Percentiles rank a stretch among this genome's conserved stretches.
Evolutionary conservation across 2,113 vertebrate species (phyloP).

Genomic region (Hippopotamus amphibius): DNA sequence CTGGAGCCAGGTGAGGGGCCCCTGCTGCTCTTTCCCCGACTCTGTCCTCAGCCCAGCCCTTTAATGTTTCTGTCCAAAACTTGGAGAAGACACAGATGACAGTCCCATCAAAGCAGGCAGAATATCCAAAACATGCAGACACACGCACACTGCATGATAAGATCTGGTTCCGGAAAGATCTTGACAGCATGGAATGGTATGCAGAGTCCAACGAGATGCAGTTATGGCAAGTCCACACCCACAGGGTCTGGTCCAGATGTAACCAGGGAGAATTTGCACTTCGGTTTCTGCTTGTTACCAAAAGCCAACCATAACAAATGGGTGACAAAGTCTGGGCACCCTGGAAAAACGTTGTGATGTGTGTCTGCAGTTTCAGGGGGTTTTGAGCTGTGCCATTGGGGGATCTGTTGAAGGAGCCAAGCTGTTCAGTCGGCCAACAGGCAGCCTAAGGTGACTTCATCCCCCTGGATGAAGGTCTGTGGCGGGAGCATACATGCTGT

Average conservation of each 20-base stretch:
- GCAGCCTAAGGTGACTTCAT: not conserved
- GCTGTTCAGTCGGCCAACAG: not conserved
- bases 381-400: not conserved
- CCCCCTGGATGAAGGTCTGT: not conserved
- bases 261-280: not conserved
- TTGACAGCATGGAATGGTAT: not conserved
- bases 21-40: not conserved
- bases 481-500: not conserved
- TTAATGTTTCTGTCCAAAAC: not conserved
- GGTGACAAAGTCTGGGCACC: not conserved
- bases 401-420: not conserved
- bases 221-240: not conserved
- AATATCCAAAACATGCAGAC: not conserved
- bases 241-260: not conserved
- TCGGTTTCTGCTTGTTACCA: not conserved
- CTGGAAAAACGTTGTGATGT: accelerated
- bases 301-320: not conserved
- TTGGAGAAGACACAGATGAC: not conserved
- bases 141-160: not conserved
- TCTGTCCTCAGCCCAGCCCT: not conserved
- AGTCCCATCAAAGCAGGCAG: not conserved
- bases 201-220: not conserved
- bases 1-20: not conserved
- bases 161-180: slow-evolving; percentile 43
- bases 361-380: not conserved